phyloP scores from a whole-genome alignment of 2,888 invertebrate genomes.

The Timema podura region DNA sequence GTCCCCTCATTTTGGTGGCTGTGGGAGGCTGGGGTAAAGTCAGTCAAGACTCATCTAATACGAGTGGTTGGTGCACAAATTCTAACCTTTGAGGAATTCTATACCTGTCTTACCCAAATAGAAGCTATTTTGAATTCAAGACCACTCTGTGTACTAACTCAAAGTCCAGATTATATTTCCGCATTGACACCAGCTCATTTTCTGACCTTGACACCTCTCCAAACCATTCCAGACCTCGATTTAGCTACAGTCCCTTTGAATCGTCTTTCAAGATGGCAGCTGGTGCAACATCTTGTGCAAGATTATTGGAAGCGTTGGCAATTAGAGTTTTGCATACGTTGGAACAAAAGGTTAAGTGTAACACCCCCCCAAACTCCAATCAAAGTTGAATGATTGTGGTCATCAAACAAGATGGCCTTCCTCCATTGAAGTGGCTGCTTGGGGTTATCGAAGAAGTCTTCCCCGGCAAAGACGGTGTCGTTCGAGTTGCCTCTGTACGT shows the following conservation, averaged over 20 bases:
- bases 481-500: slow-evolving; percentile 37
- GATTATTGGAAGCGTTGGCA: slow-evolving; percentile 33
- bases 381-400: slow-evolving; percentile 36
- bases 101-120: slow-evolving; percentile 23
- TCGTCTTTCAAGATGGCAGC: slow-evolving; percentile 34
- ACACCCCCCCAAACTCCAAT: slow-evolving; percentile 23
- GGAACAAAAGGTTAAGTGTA: slow-evolving; percentile 37
- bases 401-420: slow-evolving; percentile 37
- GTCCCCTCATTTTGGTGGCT: slow-evolving; percentile 40
- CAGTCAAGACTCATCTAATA: slow-evolving; percentile 38
- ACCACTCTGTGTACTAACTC: slow-evolving; percentile 34
- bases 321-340: slow-evolving; percentile 35
- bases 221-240: slow-evolving; percentile 31
- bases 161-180: slow-evolving; percentile 31
- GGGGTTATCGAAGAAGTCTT: slow-evolving; percentile 35
- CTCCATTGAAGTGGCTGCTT: slow-evolving; percentile 37
- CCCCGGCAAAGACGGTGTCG: slow-evolving; percentile 36
- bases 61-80: slow-evolving; percentile 34
- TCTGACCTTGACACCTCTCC: slow-evolving; percentile 35
- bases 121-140: slow-evolving; percentile 40
- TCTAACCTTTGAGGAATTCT: slow-evolving; percentile 39
- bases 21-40: slow-evolving; percentile 41
- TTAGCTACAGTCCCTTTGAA: slow-evolving; percentile 30
- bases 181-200: slow-evolving; percentile 38
- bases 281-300: slow-evolving; percentile 33